Base-by-base conservation (phyloP, 2,797 vertebrate genomes). In the Crocidura indochinensis region DNA sequence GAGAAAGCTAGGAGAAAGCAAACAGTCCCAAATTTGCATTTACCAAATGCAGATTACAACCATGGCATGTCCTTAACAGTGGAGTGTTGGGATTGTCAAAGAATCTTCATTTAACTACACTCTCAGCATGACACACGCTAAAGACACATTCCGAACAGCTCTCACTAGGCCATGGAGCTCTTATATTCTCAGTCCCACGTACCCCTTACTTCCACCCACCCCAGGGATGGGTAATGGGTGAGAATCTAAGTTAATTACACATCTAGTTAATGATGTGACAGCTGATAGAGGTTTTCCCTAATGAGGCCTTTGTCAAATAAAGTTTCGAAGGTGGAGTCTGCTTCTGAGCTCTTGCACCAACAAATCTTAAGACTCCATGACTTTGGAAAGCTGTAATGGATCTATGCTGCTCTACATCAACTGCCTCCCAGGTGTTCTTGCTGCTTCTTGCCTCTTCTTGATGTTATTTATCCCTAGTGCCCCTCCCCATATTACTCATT, bases 41-140 rank as follows among this genome's bases (percentile, higher is more conserved):
- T 96, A 94, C 93, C 91, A 90, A 97, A 94, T 97, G 89, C 84
- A 94, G 91, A 97, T 97, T 53, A 88, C 47, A 91, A 38, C 84
- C 82, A 84, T 20, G 82, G 64, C 75, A 5, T 73, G 47, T 75
- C 77, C 53, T 95, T 97, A 96, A 93, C 96, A 95, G 93, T 91
- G 69, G 92, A 22, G 94, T 94, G 91, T 92, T 19, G 5, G 88
- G 53, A 85, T 89, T 91, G 51, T 83, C 74, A 81, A 87, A 95
- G 92, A 6, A 17, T 20, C 62, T 91, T 69, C 73, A 80, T 93
- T 95, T 95, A 94, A 95, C 67, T 82, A 71, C 56, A 74, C 62
- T 91, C 92, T 90, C 73, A 79, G 31, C 15, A 76, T 82, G 87
- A 24, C 11, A 73, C 90, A 84, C 90, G 29, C 64, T 86, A 89